Percentiles rank a stretch among this genome's conserved stretches.
phyloP scores from a whole-genome alignment of 2,113 vertebrate genomes.

The Mellivora capensis region DNA sequence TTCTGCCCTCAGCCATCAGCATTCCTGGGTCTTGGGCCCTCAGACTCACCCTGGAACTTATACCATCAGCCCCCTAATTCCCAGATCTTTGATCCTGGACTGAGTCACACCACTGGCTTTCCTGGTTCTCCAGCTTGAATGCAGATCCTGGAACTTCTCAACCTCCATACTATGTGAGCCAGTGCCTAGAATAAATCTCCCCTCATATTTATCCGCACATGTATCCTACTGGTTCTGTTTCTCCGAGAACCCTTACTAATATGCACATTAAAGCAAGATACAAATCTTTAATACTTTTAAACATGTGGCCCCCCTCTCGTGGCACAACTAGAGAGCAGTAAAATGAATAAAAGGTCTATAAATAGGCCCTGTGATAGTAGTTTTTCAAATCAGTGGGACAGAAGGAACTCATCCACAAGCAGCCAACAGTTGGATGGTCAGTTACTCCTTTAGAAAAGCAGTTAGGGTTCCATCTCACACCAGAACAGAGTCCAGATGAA shows the following conservation, averaged over 20 bases:
- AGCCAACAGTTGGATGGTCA: fast-evolving
- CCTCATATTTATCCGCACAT: neutral
- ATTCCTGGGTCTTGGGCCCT: neutral
- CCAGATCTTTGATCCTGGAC: neutral
- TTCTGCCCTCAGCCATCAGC: neutral
- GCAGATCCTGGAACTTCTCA: neutral
- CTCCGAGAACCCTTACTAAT: neutral
- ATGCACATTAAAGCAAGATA: fast-evolving
- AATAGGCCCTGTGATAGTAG: fast-evolving
- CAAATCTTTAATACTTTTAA: too few relatives aligned
- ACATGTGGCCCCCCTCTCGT: fast-evolving
- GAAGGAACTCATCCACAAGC: neutral
- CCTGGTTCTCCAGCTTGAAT: neutral
- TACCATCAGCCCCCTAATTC: neutral
- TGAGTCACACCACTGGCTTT: neutral
- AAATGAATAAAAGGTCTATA: neutral
- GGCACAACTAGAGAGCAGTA: neutral
- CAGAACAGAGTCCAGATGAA: neutral
- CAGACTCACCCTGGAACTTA: neutral
- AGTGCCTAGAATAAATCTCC: neutral
- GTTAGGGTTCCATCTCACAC: fast-evolving
- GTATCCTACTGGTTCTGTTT: neutral
- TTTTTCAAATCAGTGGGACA: neutral
- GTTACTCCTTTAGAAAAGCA: neutral
- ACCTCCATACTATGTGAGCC: neutral